These are phyloP conservation scores for Toxotes chatareus DNA, from an alignment of 2,113 vertebrate species.

Conservation along the genomic window DNA sequence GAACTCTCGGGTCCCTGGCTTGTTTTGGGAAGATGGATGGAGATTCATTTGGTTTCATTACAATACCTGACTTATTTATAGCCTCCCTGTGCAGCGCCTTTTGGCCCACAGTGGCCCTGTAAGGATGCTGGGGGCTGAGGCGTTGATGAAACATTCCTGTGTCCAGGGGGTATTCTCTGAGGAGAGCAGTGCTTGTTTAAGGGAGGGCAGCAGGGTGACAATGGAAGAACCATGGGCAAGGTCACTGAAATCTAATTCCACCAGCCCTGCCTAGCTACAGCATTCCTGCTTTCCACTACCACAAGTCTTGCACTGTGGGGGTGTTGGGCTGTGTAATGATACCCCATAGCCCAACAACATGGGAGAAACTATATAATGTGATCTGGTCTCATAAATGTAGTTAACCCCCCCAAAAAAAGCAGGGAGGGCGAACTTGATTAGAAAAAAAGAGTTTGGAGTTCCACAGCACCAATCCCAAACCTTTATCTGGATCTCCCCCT, in stretches of 20 bases:
- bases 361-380: background rate
- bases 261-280: constrained; percentile 60
- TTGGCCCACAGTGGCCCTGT: constrained; percentile 67
- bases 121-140: constrained; percentile 73
- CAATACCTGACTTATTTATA: constrained; percentile 81
- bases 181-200: constrained; percentile 75
- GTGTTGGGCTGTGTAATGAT: constrained; percentile 30
- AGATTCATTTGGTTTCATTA: constrained; percentile 82
- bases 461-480: constrained; percentile 66
- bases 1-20: constrained; percentile 64
- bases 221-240: constrained; percentile 64
- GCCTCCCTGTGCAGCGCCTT: constrained; percentile 59
- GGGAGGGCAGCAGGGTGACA: constrained; percentile 68
- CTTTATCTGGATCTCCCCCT: constrained; percentile 74
- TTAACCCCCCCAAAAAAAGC: constrained; percentile 13
- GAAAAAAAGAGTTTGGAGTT: constrained; percentile 41
- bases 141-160: constrained; percentile 81
- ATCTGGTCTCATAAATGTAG: constrained; percentile 11
- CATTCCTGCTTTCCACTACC: constrained; percentile 38
- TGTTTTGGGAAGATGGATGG: constrained; percentile 83
- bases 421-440: background rate
- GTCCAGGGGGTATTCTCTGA: constrained; percentile 75
- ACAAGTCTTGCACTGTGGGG: constrained; percentile 18
- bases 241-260: constrained; percentile 70
- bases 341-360: constrained; percentile 13